Conservation (phyloP, 2,797 vertebrate genomes). For the Spinibarbus caldwelli region DNA sequence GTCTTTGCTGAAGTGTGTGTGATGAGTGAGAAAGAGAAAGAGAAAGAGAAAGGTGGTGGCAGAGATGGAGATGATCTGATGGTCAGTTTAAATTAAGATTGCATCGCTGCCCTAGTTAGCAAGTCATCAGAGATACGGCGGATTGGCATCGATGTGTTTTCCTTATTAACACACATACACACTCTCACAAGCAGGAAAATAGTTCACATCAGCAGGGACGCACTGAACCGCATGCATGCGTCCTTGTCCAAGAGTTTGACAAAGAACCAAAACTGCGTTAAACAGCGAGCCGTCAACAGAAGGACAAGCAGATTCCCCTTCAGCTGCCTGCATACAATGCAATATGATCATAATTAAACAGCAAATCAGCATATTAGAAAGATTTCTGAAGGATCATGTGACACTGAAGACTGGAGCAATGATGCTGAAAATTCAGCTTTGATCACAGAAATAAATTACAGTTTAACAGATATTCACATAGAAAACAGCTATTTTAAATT, state of each 20-base stretch:
- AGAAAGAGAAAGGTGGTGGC: neutral
- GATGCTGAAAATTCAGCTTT: neutral
- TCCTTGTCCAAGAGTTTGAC: slow-evolving; percentile 26
- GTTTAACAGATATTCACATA: neutral
- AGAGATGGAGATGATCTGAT: slow-evolving; percentile 6
- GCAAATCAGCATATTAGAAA: neutral
- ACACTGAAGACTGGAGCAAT: neutral
- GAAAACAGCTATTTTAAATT: neutral
- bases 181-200: slow-evolving; percentile 73
- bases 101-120: slow-evolving; percentile 78
- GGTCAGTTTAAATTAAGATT: slow-evolving; percentile 69
- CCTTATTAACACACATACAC: neutral
- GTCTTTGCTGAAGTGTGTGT: neutral
- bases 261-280: neutral
- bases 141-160: slow-evolving; percentile 64
- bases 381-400: neutral
- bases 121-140: slow-evolving; percentile 70
- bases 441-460: too few species aligned
- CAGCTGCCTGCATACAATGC: neutral
- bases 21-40: neutral
- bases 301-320: neutral
- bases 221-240: slow-evolving; percentile 23
- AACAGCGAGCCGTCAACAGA: neutral
- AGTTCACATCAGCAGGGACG: slow-evolving; percentile 76
- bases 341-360: neutral